Conservation (phyloP, 2,888 invertebrate genomes). For the Microdon myrmicae region DNA sequence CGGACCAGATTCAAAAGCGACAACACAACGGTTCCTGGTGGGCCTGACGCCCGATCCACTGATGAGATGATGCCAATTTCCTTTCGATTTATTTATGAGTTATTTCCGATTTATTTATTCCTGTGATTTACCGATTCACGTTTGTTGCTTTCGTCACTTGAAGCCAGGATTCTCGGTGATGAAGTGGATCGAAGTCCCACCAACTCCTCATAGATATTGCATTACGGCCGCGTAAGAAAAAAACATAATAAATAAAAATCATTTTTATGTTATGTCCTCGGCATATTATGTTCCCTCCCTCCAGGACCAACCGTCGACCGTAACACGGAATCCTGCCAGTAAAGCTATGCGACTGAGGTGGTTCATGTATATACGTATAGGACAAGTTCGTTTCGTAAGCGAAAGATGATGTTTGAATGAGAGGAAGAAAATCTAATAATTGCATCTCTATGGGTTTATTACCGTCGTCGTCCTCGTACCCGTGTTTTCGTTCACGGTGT, state of each 20-base stretch:
- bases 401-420: slow-evolving; percentile 24
- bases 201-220: slow-evolving; percentile 6
- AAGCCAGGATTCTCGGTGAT: slow-evolving; percentile 5
- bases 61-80: slow-evolving; percentile 52
- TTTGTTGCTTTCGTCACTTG: slow-evolving; percentile 14
- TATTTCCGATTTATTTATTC: slow-evolving; percentile 56
- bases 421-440: slow-evolving; percentile 57
- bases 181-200: not conserved
- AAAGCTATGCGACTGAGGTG: slow-evolving; percentile 13
- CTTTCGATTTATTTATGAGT: slow-evolving; percentile 57
- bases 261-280: slow-evolving; percentile 22
- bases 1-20: not conserved
- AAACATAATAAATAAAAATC: slow-evolving; percentile 26
- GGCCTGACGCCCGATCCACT: slow-evolving; percentile 3
- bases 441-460: slow-evolving; percentile 57
- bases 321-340: slow-evolving; percentile 13
- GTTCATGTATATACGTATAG: slow-evolving; percentile 20
- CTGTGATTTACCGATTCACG: slow-evolving; percentile 41
- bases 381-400: slow-evolving; percentile 4
- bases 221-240: slow-evolving; percentile 19
- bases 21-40: slow-evolving; percentile 3
- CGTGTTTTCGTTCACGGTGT: slow-evolving; percentile 5
- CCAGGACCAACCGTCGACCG: not conserved
- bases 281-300: not conserved
- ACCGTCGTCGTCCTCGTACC: slow-evolving; percentile 36